Percentiles rank a stretch among this genome's conserved stretches.
phyloP scores from a whole-genome alignment of 1,140 invertebrate genomes.

The Branchinecta lynchi region DNA sequence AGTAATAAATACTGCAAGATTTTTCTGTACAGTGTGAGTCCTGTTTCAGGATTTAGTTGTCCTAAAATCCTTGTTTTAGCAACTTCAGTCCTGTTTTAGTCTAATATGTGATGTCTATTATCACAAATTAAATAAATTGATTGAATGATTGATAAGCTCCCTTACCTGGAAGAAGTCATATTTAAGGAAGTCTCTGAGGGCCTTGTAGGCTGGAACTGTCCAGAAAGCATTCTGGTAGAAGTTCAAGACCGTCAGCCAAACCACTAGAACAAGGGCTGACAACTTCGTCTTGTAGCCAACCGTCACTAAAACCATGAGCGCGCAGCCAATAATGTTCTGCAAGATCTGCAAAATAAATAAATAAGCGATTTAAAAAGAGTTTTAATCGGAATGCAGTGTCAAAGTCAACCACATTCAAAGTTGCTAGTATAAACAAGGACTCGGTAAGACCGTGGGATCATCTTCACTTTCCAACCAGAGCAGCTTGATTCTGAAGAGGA shows the following conservation, averaged over 20 bases:
- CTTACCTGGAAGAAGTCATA: constrained; percentile 98
- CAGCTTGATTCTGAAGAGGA: no score
- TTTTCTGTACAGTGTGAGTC: no score
- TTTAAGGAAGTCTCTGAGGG: constrained; percentile 95
- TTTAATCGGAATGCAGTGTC: neutral
- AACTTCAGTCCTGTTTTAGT: no score
- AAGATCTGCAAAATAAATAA: constrained; percentile 52
- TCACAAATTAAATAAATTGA: no score
- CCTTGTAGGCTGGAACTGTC: constrained; percentile 82
- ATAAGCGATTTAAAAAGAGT: constrained; percentile 20
- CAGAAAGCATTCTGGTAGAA: constrained; percentile 98
- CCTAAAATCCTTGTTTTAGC: no score
- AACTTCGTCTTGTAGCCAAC: constrained; percentile 98
- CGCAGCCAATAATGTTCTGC: constrained; percentile 79
- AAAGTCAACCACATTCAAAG: constrained; percentile 13
- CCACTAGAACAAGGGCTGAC: constrained; percentile 80
- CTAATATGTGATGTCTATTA: no score
- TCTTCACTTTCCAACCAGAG: neutral
- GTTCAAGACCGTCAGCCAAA: constrained; percentile 77
- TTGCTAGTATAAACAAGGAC: neutral
- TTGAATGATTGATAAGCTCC: constrained; percentile 5
- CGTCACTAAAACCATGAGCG: constrained; percentile 88
- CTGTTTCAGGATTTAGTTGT: no score
- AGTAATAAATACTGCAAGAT: no score
- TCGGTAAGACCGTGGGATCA: constrained; percentile 6